Conservation (phyloP, 1,140 invertebrate genomes). For the Drosophila burlai region DNA sequence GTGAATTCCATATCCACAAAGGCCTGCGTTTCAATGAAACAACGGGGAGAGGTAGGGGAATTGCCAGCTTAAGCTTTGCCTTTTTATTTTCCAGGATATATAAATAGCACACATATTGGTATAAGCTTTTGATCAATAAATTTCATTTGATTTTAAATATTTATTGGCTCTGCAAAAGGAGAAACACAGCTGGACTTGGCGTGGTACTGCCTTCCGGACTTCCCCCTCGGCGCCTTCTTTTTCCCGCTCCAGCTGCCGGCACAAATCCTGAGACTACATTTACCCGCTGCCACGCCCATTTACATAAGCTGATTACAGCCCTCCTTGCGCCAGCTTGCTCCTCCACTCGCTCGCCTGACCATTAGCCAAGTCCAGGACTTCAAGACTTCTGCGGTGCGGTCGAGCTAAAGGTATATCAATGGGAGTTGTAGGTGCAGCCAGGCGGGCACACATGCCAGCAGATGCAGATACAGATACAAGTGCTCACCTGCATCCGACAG, state of each 20-base stretch:
- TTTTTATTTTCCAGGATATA: neutral
- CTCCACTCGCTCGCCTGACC: conserved; percentile 31
- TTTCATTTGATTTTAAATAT: conserved; percentile 1
- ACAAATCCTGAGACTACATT: conserved; percentile 64
- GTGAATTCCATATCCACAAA: neutral
- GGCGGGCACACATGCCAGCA: conserved; percentile 1
- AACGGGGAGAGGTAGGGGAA: neutral
- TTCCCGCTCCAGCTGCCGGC: conserved; percentile 44
- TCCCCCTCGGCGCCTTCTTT: conserved; percentile 38
- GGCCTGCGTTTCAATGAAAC: neutral
- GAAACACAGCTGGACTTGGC: too few species aligned
- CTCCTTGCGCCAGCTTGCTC: neutral
- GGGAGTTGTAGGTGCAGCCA: conserved; percentile 27
- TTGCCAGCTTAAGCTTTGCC: neutral
- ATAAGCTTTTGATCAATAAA: neutral
- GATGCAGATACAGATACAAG: conserved; percentile 76
- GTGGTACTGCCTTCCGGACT: neutral
- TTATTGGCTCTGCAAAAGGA: neutral
- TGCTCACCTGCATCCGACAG: conserved; percentile 41
- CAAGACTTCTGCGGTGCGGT: conserved; percentile 7
- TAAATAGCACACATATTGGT: neutral
- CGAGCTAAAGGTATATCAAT: neutral
- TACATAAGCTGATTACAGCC: conserved; percentile 74
- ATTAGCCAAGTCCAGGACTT: conserved; percentile 11
- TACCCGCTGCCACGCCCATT: conserved; percentile 71